Evolutionary conservation across 2,113 vertebrate genomes (phyloP).

Genomic region (Haplotaxodon microlepis): DNA sequence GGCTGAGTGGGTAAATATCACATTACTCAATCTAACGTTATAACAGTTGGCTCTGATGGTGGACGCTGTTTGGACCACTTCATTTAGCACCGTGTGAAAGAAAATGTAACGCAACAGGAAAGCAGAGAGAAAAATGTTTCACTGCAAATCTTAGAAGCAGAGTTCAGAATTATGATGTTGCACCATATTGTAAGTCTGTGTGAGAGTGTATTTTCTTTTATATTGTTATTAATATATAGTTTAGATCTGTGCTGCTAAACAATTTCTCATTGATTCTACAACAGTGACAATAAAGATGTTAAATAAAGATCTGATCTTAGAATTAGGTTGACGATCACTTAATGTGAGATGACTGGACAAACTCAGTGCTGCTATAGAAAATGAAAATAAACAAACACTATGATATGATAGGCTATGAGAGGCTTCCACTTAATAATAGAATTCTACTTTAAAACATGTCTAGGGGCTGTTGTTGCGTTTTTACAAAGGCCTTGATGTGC

Average conservation of each 20-base stretch:
- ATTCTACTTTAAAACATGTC: background rate
- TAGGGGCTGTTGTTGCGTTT: background rate
- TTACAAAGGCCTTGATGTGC: background rate
- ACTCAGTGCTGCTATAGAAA: background rate
- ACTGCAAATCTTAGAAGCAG: background rate
- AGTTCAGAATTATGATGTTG: background rate
- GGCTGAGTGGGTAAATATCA: conserved; percentile 30
- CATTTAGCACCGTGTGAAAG: background rate
- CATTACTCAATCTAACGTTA: conserved; percentile 21
- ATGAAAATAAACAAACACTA: background rate
- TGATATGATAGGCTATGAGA: background rate
- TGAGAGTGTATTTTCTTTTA: background rate
- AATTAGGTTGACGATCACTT: background rate
- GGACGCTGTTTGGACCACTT: background rate
- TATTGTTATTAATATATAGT: background rate
- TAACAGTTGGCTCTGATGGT: background rate
- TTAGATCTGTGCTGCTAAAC: background rate
- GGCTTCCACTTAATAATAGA: background rate
- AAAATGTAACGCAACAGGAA: background rate
- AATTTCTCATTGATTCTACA: background rate
- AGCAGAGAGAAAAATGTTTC: background rate
- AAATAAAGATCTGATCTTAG: background rate
- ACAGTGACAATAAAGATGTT: background rate
- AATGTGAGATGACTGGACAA: background rate
- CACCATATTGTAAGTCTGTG: background rate